Base-by-base conservation (phyloP, 2,797 vertebrate species). In the Mus spretus region DNA sequence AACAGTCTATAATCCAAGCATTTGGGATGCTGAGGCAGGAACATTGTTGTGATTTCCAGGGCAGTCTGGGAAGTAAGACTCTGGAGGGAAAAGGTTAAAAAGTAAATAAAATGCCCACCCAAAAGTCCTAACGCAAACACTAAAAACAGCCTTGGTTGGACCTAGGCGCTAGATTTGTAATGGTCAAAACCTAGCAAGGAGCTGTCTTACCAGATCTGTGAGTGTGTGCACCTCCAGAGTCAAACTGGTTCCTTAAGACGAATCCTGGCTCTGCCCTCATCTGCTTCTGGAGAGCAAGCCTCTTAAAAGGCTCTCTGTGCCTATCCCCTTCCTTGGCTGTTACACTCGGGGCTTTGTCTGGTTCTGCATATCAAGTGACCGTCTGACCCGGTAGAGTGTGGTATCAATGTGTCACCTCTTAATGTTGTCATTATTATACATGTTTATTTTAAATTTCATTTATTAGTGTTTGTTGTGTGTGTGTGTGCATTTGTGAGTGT, bases 201-300 rank as follows among this genome's bases (percentile, higher is more conserved):
- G 34, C 28, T 31, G 89, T 65, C 59, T 50, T 59, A 14, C 6
- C 1, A 0, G 20, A 20, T 19, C 37, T 12, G 57, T 61, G 37
- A 67, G 79, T 12, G 55, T 13, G 0, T 3, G 1, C 0, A 6
- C 65, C 44, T 78, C 26, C 6, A 8, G 74, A 24, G 34, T n/a
- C 37, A 7, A 37, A 20, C 6, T 10, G 67, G 61, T 12, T 55
- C 8, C 0, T n/a, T 3, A 17, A 47, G 10, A 34, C 1, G 20
- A 61, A 85, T 53, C 47, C 40, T 22, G 55, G 67, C 75, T 47
- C 77, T n/a, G 12, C 55, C 67, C 7, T 15, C 65, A 17, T 20
- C 34, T 2, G 2, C n/a, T 75, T 50, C 79, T 44, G 1, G 4
- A 22, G 57, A 74, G 37, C 20, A 14, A 80, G 57, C 34, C 34